Evolutionary conservation across 2,888 invertebrate genomes (phyloP).

Genomic region (Stenchaetothrips biformis): DNA sequence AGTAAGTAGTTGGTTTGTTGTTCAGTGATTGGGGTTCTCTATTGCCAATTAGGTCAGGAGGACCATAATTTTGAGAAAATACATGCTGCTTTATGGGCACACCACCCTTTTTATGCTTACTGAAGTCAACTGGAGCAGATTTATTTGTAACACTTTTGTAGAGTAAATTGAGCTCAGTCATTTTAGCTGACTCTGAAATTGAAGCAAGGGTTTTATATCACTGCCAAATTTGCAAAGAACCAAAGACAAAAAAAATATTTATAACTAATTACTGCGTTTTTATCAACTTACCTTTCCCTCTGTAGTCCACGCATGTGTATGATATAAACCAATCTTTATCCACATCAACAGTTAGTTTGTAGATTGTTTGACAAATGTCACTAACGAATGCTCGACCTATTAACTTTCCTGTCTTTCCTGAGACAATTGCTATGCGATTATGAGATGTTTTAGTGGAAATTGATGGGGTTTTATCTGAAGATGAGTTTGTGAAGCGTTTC

Average conservation of each 20-base stretch:
- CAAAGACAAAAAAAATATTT: background rate
- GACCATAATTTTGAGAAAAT: background rate
- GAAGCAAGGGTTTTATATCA: background rate
- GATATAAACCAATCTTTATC: slow-evolving; percentile 46
- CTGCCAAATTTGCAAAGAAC: background rate
- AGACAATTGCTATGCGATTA: slow-evolving; percentile 62
- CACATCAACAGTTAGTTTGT: slow-evolving; percentile 54
- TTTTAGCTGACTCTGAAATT: slow-evolving; percentile 51
- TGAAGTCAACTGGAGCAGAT: background rate
- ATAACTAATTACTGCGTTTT: slow-evolving; percentile 11
- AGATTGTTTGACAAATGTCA: slow-evolving; percentile 55
- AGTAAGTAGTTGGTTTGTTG: slow-evolving; percentile 54
- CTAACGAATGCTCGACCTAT: slow-evolving; percentile 59
- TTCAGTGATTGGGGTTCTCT: background rate
- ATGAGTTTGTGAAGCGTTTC: background rate
- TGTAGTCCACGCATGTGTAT: slow-evolving; percentile 27
- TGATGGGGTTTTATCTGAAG: slow-evolving; percentile 46
- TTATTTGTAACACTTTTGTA: slow-evolving; percentile 45
- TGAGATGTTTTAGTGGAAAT: slow-evolving; percentile 51
- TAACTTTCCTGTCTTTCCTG: slow-evolving; percentile 64
- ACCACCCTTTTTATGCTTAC: background rate
- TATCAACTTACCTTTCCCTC: slow-evolving; percentile 40
- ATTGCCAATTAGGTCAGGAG: background rate
- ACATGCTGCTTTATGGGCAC: background rate
- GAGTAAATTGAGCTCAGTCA: slow-evolving; percentile 47